phyloP scores from a whole-genome alignment of 2,113 vertebrate species.

The Salvelinus fontinalis region DNA sequence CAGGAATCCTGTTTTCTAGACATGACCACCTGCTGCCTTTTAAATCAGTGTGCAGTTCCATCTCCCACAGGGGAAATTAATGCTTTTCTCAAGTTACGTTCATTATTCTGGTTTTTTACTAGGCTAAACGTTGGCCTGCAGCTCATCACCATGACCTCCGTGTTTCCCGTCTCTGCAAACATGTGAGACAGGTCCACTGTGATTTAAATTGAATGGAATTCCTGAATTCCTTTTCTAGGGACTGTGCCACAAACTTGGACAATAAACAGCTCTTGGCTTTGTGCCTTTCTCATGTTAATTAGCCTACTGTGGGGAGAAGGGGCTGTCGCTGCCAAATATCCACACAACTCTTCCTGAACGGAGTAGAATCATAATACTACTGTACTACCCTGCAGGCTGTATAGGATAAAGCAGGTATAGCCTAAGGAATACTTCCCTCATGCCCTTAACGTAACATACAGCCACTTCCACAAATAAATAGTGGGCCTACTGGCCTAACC shows the following conservation, averaged over 20 bases:
- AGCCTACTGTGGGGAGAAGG: conserved; percentile 25
- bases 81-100: no score
- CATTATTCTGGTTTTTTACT: no score
- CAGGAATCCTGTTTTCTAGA: no score
- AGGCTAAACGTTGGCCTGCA: no score
- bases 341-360: conserved; percentile 21
- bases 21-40: background rate
- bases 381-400: no score
- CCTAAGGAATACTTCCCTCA: no score
- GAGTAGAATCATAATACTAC: conserved; percentile 31
- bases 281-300: conserved; percentile 62
- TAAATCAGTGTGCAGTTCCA: background rate
- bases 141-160: background rate
- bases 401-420: no score
- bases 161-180: background rate
- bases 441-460: no score
- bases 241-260: conserved; percentile 5
- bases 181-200: background rate
- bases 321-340: conserved; percentile 34
- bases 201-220: background rate
- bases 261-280: conserved; percentile 40
- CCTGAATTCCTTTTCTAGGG: background rate
- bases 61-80: background rate
- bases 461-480: no score
- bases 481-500: no score